Evolutionary conservation across 2,888 invertebrate genomes (phyloP).

Genomic region (Subacronicta megacephala): DNA sequence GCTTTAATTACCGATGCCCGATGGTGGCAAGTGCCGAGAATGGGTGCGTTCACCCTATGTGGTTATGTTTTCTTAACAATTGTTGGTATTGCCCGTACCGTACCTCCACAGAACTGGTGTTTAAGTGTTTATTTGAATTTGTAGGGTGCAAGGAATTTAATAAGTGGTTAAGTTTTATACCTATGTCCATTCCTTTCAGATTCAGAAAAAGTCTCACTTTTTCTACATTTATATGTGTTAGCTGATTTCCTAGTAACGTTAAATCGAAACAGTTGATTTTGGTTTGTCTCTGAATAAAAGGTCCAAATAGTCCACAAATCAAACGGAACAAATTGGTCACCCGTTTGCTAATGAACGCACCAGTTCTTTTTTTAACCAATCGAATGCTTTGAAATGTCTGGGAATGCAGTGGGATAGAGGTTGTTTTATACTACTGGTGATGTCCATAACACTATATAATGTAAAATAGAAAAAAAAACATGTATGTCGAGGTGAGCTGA

Average conservation of each 20-base stretch:
- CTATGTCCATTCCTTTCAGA: constrained; percentile 1
- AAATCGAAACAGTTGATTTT: neutral
- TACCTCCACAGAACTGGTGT: constrained; percentile 48
- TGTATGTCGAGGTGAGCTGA: no score
- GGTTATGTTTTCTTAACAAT: constrained; percentile 64
- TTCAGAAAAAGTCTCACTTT: neutral
- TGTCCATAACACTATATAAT: constrained; percentile 3
- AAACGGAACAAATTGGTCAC: constrained; percentile 20
- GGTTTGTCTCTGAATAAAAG: neutral
- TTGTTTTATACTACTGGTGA: neutral
- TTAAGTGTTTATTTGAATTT: constrained; percentile 50
- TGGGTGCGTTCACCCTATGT: constrained; percentile 63
- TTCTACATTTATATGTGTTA: neutral
- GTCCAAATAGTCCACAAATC: neutral
- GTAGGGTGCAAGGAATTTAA: constrained; percentile 44
- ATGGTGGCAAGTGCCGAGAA: constrained; percentile 71
- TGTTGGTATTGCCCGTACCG: constrained; percentile 41
- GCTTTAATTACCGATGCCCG: constrained; percentile 81
- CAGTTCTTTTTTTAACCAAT: constrained; percentile 23
- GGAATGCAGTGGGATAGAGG: constrained; percentile 7
- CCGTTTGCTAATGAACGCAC: constrained; percentile 28
- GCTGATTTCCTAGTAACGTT: neutral
- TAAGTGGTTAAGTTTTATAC: constrained; percentile 38
- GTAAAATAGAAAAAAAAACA: no score
- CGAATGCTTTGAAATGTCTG: neutral